phyloP scores from a whole-genome alignment of 2,113 vertebrate genomes.

The Hemibagrus wyckioides region DNA sequence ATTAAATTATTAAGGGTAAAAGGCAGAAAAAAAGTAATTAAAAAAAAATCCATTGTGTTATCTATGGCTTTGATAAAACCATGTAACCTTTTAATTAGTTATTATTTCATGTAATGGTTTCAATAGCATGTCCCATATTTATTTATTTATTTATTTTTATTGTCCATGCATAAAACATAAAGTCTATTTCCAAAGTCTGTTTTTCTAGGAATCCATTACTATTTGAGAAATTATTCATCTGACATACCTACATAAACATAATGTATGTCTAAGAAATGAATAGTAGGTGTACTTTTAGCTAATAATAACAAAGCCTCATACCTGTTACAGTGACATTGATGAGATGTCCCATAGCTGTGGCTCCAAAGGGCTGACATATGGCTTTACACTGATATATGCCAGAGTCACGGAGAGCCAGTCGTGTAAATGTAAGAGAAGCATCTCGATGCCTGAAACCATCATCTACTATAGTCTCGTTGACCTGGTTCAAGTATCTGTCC shows the following conservation, averaged over 20 bases:
- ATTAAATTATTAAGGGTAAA: neutral
- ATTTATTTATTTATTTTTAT: neutral
- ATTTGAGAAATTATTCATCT: neutral
- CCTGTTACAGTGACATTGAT: slow-evolving; percentile 41
- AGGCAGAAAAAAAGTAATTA: neutral
- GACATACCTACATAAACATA: too few species aligned
- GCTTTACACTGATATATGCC: slow-evolving; percentile 38
- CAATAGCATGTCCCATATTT: neutral
- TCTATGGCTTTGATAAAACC: neutral
- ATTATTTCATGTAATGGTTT: neutral
- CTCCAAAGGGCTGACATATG: neutral
- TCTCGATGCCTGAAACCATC: neutral
- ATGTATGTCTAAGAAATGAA: too few species aligned
- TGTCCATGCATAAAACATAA: neutral
- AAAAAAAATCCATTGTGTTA: neutral
- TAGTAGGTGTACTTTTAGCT: neutral
- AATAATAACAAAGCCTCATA: slow-evolving; percentile 9
- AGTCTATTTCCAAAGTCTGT: neutral
- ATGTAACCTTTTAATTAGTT: neutral
- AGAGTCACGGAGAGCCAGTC: neutral
- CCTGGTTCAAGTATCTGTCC: neutral
- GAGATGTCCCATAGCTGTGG: slow-evolving; percentile 22
- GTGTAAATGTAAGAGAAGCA: neutral
- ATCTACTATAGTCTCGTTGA: slow-evolving; percentile 25
- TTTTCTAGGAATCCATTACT: neutral